Conservation (phyloP, 2,113 vertebrate genomes). For the Prunella fulvescens region DNA sequence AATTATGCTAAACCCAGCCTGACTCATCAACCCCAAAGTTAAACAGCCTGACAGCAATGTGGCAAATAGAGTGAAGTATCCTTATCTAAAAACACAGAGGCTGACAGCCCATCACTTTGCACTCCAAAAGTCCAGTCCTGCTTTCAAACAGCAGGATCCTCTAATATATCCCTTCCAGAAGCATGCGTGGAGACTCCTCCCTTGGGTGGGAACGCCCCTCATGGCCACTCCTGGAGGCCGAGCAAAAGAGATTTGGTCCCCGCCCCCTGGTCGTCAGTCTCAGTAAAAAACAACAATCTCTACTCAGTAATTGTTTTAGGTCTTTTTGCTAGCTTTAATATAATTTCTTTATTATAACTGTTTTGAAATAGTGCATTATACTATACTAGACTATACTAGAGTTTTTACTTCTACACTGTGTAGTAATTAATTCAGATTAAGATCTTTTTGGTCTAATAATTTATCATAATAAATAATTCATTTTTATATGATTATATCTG, state of each 20-base stretch:
- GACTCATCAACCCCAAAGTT: neutral
- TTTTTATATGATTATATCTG: neutral
- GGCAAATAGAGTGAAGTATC: neutral
- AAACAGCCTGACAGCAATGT: neutral
- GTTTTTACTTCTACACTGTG: neutral
- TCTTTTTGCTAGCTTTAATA: neutral
- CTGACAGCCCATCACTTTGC: neutral
- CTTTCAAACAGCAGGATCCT: neutral
- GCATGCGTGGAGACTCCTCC: neutral
- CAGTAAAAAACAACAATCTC: neutral
- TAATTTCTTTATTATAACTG: neutral
- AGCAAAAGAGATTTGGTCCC: neutral
- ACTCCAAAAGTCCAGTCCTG: neutral
- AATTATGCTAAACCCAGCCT: neutral
- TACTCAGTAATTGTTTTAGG: neutral
- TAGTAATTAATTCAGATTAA: neutral
- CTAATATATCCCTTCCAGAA: neutral
- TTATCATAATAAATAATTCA: neutral
- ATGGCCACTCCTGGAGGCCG: rapidly evolving
- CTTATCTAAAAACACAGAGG: neutral
- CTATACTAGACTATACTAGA: neutral
- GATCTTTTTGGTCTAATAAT: neutral
- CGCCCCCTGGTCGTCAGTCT: rapidly evolving
- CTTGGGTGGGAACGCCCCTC: neutral
- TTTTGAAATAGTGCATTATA: neutral